A percentile compares a stretch with the other conserved stretches of the same genome.
phyloP scores from a whole-genome alignment of 1,140 invertebrate genomes.

The Pentalonia nigronervosa region DNA sequence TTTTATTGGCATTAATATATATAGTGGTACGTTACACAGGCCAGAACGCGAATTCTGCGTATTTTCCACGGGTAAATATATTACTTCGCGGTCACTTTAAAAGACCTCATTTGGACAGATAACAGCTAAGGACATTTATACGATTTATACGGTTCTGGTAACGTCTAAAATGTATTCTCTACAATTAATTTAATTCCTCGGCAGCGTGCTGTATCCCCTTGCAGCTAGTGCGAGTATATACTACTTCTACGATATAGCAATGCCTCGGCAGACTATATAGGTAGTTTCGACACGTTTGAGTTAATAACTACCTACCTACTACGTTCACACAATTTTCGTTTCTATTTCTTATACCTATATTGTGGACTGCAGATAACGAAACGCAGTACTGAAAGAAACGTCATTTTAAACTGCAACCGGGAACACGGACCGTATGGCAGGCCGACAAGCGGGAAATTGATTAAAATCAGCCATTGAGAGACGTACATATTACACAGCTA shows the following conservation, averaged over 20 bases:
- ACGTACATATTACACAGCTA: background rate
- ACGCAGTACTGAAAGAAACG: background rate
- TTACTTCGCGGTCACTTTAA: constrained; percentile 17
- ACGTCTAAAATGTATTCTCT: background rate
- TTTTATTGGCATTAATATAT: constrained; percentile 22
- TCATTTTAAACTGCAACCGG: background rate
- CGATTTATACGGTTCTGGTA: constrained; percentile 8
- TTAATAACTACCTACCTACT: background rate
- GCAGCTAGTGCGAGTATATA: background rate
- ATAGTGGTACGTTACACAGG: background rate
- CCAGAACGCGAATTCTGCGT: background rate
- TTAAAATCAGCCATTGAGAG: background rate
- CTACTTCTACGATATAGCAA: background rate
- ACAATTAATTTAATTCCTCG: constrained; percentile 29
- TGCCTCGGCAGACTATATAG: background rate
- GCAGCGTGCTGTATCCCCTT: background rate
- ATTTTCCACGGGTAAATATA: background rate
- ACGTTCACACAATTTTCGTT: background rate
- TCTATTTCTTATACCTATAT: background rate
- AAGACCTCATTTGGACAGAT: constrained; percentile 20
- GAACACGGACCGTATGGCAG: background rate
- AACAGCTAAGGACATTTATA: constrained; percentile 17
- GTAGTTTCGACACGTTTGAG: background rate
- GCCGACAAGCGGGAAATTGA: background rate
- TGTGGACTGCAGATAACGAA: background rate